Evolutionary conservation across 2,797 vertebrate genomes (phyloP).

Genomic region (Manis crassicaudata): DNA sequence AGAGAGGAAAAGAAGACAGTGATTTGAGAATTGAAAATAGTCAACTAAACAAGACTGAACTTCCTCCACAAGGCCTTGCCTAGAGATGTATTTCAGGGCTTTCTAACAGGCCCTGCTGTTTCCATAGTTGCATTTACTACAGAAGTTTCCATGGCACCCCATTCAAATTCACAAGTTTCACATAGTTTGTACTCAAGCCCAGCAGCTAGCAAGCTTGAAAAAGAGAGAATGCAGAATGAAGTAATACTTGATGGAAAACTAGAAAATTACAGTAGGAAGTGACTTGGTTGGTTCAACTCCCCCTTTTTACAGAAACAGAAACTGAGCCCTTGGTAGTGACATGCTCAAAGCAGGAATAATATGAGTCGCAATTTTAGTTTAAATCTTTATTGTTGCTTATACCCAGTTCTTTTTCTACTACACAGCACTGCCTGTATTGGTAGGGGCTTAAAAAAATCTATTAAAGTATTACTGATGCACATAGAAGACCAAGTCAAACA

Average conservation of each 20-base stretch:
- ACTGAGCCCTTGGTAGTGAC: not conserved
- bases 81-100: not conserved
- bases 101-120: not conserved
- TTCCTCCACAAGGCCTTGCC: not conserved
- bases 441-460: not conserved
- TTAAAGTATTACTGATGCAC: not conserved
- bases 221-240: conserved; percentile 7
- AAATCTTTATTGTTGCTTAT: not conserved
- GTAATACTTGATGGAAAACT: not conserved
- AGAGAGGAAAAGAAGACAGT: not conserved
- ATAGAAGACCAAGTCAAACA: conserved; percentile 19
- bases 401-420: not conserved
- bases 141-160: not conserved
- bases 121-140: not conserved
- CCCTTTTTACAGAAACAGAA: not conserved
- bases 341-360: not conserved
- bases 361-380: not conserved
- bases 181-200: not conserved
- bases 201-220: not conserved
- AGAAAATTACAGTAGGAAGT: not conserved
- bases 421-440: not conserved
- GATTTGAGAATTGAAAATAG: not conserved
- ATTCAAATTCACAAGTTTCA: conserved; percentile 39
- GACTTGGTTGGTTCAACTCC: not conserved
- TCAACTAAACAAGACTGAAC: not conserved